Base-by-base conservation (phyloP, 1,140 invertebrate species). In the Holcopasites calliopsidis region DNA sequence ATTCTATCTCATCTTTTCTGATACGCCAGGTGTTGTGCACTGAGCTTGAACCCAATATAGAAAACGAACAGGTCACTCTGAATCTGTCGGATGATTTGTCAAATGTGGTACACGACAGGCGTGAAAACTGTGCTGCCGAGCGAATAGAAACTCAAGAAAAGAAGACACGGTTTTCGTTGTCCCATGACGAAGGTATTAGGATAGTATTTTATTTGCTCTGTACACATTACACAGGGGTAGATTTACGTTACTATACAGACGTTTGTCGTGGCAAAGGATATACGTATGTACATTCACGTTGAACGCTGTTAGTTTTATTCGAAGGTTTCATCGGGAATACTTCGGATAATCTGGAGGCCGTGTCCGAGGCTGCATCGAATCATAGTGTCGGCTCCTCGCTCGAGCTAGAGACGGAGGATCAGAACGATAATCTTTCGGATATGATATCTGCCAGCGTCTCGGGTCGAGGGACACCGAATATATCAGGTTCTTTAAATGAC, bases 391-490 rank as follows among this genome's bases (percentile, higher is more conserved):
- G 96, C n/a, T 98, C 97, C 47, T 97, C 97, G 31, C 92, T 98
- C 13, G 97, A 98, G 87, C 88, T 96, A 58, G 95, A 96, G 88
- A 94, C 94, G 62, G 97, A 98, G 86, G 96, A 97, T 86, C 96
- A 97, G 88, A 97, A 97, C 88, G 97, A 98, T 87, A 98, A 98
- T 91, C 92, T 99, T 1, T 98, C 97, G 4, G 98, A 99, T 88
- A 99, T 99, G 97, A 95, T 96, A 21, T 96, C 95, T 10, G 96
- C 96, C 1, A 95, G 97, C 93, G 96, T 99, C 0, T 98, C 97
- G 47, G 98, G 95, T 26, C 90, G 96, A 71, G 96, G 95, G 74
- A 96, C 95, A 2, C 96, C 98, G 0, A 99, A 98, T 92, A 97
- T 98, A 64, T 98, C 97, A 76, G 98, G 98, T 62, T 92, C 21